Base-by-base conservation (phyloP, 2,888 invertebrate genomes). In the Agonopterix alstromeriana region DNA sequence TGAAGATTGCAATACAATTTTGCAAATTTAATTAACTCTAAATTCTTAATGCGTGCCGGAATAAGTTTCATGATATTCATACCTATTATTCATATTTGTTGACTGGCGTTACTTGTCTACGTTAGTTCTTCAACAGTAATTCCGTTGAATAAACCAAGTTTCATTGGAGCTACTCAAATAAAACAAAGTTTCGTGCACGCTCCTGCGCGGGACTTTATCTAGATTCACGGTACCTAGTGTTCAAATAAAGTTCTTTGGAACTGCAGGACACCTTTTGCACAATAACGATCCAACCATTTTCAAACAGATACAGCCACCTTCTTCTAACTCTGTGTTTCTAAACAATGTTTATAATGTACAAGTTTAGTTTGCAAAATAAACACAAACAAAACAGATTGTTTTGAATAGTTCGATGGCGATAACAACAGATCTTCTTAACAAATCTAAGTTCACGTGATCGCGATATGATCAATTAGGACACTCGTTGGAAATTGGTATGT, bases 161-260 rank as follows among this genome's bases (percentile, higher is more conserved):
- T 66, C 66, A 62, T 66, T 67, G 64, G 65, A 56, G 58, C 58
- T 65, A 71, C 65, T 70, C 61, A 70, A 69, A 74, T 71, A 67
- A 63, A 70, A 69, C 64, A 69, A 61, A 72, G 67, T 70, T 69
- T 56, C 57, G 54, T 61, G 65, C 65, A 58, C 61, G 59, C 57
- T 62, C 57, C 53, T 58, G 57, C 53, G 60, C 59, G 62, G 54
- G 63, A 62, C 61, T 68, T 65, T 68, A 66, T 63, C 62, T 45
- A 36, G 35, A 44, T 14, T 14, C 38, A 11, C 43, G 35, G 10
- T 27, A 14, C 14, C 14, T n/a, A n/a, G 38, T 14, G 35, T 14
- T 45, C 38, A 45, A 17, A 17, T 17, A 45, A 45, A 38, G 9
- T 10, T 38, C 10, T 14, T 45, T 27, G 27, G 27, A 10, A 17